Percentiles rank a stretch among this genome's conserved stretches.
Conservation (phyloP, 2,888 invertebrate species). For the Andrena bicolor region DNA sequence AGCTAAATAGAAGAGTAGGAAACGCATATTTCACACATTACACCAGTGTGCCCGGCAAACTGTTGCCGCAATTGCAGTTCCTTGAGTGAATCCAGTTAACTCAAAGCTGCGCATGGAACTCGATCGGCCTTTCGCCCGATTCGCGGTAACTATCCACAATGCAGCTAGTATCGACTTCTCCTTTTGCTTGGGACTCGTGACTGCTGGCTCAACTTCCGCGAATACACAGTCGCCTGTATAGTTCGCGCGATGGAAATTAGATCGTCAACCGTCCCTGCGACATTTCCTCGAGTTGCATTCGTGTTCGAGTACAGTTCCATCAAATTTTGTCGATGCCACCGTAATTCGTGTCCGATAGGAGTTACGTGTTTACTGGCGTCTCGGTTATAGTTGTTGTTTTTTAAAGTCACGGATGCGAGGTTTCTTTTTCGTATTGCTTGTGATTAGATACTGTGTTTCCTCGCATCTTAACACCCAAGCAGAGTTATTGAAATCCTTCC, state of each 20-base stretch:
- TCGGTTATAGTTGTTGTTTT: not conserved
- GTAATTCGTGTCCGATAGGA: not conserved
- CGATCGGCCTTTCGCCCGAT: conserved; percentile 66
- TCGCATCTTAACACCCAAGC: no score
- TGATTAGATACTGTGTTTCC: no score
- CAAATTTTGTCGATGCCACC: conserved; percentile 9
- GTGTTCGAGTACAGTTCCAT: conserved; percentile 16
- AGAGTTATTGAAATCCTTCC: no score
- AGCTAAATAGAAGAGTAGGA: not conserved
- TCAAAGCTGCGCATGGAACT: conserved; percentile 39
- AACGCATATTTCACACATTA: conserved; percentile 17
- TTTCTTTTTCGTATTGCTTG: no score
- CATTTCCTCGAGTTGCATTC: conserved; percentile 27
- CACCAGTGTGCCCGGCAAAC: conserved; percentile 47
- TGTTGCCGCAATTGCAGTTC: conserved; percentile 61
- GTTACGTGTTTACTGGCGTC: not conserved
- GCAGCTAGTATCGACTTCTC: conserved; percentile 59
- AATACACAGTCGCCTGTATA: conserved; percentile 17
- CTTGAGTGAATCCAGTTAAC: conserved; percentile 61
- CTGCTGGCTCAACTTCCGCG: conserved; percentile 55
- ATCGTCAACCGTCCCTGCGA: conserved; percentile 51
- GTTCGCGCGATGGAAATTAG: conserved; percentile 60
- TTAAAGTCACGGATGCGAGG: no score
- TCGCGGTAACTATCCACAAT: conserved; percentile 67
- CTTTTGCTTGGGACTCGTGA: conserved; percentile 47